Percentiles rank a stretch among this genome's conserved stretches.
These are phyloP conservation scores for Cercopithecus mitis DNA, from an alignment of 2,797 vertebrate genomes.

Conservation along the genomic window DNA sequence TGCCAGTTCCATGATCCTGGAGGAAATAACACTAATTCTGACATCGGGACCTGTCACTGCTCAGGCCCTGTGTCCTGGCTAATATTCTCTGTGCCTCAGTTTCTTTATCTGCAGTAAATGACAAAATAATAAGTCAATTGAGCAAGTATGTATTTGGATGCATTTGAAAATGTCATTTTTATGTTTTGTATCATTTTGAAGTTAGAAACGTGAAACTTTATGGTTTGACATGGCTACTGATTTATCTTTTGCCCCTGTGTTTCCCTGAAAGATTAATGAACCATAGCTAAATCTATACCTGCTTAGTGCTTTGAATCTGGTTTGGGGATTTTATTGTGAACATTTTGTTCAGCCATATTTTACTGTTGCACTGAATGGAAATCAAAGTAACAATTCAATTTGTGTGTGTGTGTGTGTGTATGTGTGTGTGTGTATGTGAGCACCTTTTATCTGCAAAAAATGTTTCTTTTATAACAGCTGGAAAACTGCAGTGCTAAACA, in stretches of 20 bases:
- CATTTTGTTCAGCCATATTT: conserved; percentile 40
- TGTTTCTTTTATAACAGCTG: conserved; percentile 21
- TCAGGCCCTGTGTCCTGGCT: neutral
- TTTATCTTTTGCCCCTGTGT: conserved; percentile 34
- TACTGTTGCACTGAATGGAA: conserved; percentile 33
- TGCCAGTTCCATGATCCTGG: neutral
- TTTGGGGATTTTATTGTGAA: conserved; percentile 39
- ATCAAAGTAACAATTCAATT: conserved; percentile 11
- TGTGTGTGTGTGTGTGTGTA: neutral
- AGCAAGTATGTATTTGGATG: neutral
- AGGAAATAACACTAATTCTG: neutral
- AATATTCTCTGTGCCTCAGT: conserved; percentile 26
- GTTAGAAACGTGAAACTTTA: conserved; percentile 24
- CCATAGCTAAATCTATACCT: neutral
- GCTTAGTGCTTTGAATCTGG: conserved; percentile 27
- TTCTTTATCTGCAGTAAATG: conserved; percentile 42
- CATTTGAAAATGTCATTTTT: conserved; percentile 12
- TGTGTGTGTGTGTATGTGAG: neutral
- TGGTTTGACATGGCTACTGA: neutral
- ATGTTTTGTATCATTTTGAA: conserved; percentile 43
- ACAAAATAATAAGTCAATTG: conserved; percentile 3
- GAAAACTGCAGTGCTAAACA: conserved; percentile 33
- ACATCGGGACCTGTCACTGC: neutral
- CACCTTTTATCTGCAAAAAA: neutral
- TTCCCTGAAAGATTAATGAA: conserved; percentile 60